phyloP scores from a whole-genome alignment of 1,140 invertebrate genomes.

The Drosophila bipectinata region DNA sequence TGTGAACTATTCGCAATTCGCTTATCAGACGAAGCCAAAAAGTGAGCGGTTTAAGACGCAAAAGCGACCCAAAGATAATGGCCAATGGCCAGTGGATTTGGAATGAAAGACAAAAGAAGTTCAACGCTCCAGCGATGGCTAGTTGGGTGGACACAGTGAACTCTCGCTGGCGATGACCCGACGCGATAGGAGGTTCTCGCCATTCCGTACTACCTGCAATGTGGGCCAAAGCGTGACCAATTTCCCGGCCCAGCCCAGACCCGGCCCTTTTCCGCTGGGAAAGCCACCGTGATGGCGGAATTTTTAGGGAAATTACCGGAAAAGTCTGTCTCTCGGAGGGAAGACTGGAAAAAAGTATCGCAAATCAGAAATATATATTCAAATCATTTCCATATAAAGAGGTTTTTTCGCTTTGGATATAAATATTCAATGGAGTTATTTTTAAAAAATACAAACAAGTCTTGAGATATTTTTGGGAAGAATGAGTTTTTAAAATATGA shows the following conservation, averaged over 20 bases:
- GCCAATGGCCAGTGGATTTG: constrained; percentile 34
- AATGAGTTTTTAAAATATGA: too few relatives aligned
- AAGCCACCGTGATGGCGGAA: constrained; percentile 13
- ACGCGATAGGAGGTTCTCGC: constrained; percentile 22
- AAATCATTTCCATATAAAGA: not conserved
- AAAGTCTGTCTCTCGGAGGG: constrained; percentile 6
- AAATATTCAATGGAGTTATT: not conserved
- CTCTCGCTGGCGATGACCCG: constrained; percentile 3
- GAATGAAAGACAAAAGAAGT: constrained; percentile 38
- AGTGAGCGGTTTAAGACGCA: constrained; percentile 30
- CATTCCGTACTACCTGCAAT: constrained; percentile 31
- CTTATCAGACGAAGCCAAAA: constrained; percentile 38
- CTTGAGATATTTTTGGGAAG: not conserved
- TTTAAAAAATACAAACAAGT: not conserved
- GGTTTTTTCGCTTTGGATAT: not conserved
- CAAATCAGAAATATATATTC: not conserved
- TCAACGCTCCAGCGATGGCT: constrained; percentile 29
- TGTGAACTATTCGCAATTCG: constrained; percentile 38
- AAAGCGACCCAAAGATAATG: constrained; percentile 31
- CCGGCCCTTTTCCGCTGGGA: constrained; percentile 26
- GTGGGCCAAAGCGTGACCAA: constrained; percentile 40
- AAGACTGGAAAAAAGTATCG: not conserved
- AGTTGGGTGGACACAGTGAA: constrained; percentile 31
- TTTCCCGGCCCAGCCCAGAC: constrained; percentile 9
- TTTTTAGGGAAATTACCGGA: constrained; percentile 35